Evolutionary conservation across 2,888 invertebrate species (phyloP).

Genomic region (Drosophila yooni): DNA sequence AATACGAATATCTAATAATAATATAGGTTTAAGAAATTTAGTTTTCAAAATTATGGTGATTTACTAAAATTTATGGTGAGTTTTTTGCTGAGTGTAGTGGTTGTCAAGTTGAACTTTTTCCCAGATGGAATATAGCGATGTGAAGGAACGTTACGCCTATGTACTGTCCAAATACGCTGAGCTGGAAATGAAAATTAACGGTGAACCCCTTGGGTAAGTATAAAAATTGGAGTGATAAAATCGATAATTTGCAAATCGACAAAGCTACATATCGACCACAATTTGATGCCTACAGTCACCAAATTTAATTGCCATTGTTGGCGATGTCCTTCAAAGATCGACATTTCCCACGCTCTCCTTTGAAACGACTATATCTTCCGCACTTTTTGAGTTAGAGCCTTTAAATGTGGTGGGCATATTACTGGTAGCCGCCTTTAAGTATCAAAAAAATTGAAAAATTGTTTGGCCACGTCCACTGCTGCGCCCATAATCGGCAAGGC

Average conservation of each 20-base stretch:
- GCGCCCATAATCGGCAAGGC: not conserved
- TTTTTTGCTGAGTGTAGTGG: not conserved
- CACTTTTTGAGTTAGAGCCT: not conserved
- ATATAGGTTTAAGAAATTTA: not conserved
- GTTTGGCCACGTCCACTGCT: too few species aligned
- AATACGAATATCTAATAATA: not conserved
- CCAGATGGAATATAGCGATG: constrained; percentile 68
- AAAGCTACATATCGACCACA: not conserved
- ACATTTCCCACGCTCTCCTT: not conserved
- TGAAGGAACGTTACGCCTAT: constrained; percentile 67
- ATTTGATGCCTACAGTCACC: not conserved
- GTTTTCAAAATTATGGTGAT: not conserved
- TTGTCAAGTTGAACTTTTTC: not conserved
- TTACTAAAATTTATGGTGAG: not conserved
- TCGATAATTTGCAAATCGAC: not conserved
- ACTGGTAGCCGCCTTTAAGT: not conserved
- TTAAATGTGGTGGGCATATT: not conserved
- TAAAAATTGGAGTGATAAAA: not conserved
- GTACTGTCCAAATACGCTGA: constrained; percentile 78
- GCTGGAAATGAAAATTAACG: constrained; percentile 74
- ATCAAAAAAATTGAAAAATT: not conserved
- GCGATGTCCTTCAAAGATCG: not conserved
- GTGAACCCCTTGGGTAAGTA: constrained; percentile 78
- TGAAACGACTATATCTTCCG: not conserved
- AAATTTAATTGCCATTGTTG: not conserved